A percentile compares a stretch with the other conserved stretches of the same genome.
Conservation (phyloP, 2,797 vertebrate species). For the Oreortyx pictus region DNA sequence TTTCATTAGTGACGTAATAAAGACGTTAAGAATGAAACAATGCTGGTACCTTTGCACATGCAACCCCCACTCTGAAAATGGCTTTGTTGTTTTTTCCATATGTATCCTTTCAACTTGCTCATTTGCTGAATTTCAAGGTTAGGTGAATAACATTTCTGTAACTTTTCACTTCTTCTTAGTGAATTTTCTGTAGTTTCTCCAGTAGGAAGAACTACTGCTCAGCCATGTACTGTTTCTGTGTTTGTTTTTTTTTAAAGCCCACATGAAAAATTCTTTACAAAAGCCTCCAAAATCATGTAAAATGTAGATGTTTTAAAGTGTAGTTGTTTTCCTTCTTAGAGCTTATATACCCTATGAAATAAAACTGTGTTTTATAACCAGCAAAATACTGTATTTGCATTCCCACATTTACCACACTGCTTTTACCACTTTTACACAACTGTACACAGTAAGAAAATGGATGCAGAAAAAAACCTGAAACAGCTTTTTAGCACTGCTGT, state of each 20-base stretch:
- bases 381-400: neutral
- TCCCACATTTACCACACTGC: conserved; percentile 4
- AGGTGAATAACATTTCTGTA: neutral
- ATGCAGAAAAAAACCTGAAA: neutral
- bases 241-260: neutral
- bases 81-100: neutral
- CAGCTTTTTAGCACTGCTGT: neutral
- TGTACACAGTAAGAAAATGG: neutral
- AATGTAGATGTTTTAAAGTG: neutral
- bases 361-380: neutral
- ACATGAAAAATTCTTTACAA: neutral
- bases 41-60: neutral
- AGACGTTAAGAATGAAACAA: neutral
- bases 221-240: neutral
- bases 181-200: neutral
- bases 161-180: neutral
- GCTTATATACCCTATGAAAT: neutral
- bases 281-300: neutral
- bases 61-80: neutral
- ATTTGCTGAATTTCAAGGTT: neutral
- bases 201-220: neutral
- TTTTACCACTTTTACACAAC: conserved; percentile 16
- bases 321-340: neutral
- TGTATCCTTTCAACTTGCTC: neutral
- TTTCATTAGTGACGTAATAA: conserved; percentile 34